These are phyloP conservation scores for Hyperoplus immaculatus DNA, from an alignment of 2,797 vertebrate genomes.

Conservation along the genomic window DNA sequence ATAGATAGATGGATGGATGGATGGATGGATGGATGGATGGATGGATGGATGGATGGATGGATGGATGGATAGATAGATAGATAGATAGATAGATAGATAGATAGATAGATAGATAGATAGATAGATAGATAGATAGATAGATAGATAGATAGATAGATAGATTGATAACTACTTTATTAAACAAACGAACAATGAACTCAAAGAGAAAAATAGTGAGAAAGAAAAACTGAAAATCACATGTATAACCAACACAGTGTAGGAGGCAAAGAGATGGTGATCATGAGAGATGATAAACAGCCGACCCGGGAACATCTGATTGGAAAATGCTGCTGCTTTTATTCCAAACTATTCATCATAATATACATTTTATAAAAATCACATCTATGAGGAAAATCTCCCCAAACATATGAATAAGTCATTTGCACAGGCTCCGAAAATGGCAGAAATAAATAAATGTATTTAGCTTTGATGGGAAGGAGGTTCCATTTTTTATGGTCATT, in stretches of 20 bases:
- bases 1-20: no score
- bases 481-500: background rate
- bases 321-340: constrained; percentile 43
- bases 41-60: no score
- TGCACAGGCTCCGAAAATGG: background rate
- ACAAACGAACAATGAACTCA: no score
- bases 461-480: background rate
- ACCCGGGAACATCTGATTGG: constrained; percentile 47
- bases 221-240: constrained; percentile 1
- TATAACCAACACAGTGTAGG: constrained; percentile 13
- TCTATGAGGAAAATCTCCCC: constrained; percentile 23
- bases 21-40: no score
- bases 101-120: background rate
- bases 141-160: background rate
- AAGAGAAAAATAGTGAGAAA: background rate
- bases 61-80: no score
- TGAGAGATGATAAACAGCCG: constrained; percentile 50
- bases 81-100: no score
- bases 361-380: constrained; percentile 29
- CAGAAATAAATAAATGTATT: constrained; percentile 9
- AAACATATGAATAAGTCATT: constrained; percentile 49
- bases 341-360: constrained; percentile 55
- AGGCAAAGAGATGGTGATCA: constrained; percentile 42
- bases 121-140: background rate
- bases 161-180: background rate